phyloP scores from a whole-genome alignment of 2,888 invertebrate genomes.

The Zhuqinia jingwanae region DNA sequence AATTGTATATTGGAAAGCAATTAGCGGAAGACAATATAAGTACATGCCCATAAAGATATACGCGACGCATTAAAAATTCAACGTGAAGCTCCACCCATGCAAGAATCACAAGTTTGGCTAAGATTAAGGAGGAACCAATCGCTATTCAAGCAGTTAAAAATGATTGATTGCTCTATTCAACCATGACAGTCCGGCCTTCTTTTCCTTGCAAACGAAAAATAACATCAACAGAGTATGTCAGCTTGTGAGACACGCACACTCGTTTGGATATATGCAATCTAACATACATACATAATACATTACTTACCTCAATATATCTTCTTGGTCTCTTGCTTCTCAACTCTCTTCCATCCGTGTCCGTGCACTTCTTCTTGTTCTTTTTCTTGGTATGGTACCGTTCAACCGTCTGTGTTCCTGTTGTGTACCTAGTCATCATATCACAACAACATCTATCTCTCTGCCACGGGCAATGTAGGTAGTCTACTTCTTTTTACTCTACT shows the following conservation, averaged over 20 bases:
- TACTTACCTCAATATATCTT: no score
- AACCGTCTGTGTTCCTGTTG: not conserved
- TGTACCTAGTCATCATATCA: not conserved
- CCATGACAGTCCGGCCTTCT: constrained; percentile 20
- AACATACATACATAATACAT: no score
- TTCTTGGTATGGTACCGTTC: not conserved
- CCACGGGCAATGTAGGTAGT: not conserved
- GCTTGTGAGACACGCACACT: no score
- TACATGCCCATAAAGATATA: constrained; percentile 3
- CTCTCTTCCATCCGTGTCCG: no score
- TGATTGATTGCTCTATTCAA: constrained; percentile 69
- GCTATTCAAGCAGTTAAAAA: constrained; percentile 56
- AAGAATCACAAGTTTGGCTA: not conserved
- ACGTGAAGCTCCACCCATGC: constrained; percentile 55
- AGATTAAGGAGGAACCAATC: constrained; percentile 59
- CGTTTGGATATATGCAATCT: no score
- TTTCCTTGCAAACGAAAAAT: not conserved
- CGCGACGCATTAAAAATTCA: not conserved
- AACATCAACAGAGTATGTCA: no score
- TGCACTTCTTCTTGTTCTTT: not conserved
- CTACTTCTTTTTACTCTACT: not conserved
- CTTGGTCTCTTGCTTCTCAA: no score
- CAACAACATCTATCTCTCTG: not conserved
- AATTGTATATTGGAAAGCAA: not conserved
- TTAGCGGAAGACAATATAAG: no score